Evolutionary conservation across 2,888 invertebrate genomes (phyloP), one percentile per base, ranked within the genome.

Genomic region (Andrena trimmerana): DNA sequence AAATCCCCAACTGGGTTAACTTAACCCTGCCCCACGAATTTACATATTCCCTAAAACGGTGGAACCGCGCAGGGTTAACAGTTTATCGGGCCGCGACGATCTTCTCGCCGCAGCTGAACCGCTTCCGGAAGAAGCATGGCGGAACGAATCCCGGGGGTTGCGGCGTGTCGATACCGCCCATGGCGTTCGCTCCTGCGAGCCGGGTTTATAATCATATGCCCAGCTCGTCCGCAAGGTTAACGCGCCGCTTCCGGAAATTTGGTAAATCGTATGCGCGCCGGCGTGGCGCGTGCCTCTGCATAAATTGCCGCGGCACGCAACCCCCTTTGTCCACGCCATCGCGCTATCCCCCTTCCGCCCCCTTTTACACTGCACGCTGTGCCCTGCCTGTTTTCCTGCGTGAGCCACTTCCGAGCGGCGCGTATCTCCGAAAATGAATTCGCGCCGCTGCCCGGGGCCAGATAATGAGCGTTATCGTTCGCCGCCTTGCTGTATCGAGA

Each of bases 271-370:
- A 91, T 91, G 91, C 92, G 82, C 85, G 76, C 65, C 86, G 79
- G 87, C 86, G 83, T 86, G 88, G 87, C 90, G 86, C 92, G 92
- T 92, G 92, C 79, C 86, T 62, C n/a, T 74, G 92, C 92, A 92
- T 92, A 91, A 90, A 81, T 89, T 89, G 69, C 27, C 63, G 50
- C 27, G 33, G 68, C 62, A 73, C 67, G 72, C 83, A 78, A 77
- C 76, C 78, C 66, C 67, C 68, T 63, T 72, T 65, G 68, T 73
- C 59, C 77, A 57, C 76, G 29, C 52, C 33, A 59, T 52, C 42
- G 42, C 10, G 36, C 59, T 29, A 29, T 29, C 52, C 5, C 50
- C 52, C 4, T n/a, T 52, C 42, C 27, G 13, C 27, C n/a, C 16
- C 24, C 13, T 1, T 13, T 24, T 65, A 24, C 27, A 24, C 72